These are phyloP conservation scores for Cardiocondyla obscurior DNA, from an alignment of 1,140 invertebrate species.

Conservation along the genomic window DNA sequence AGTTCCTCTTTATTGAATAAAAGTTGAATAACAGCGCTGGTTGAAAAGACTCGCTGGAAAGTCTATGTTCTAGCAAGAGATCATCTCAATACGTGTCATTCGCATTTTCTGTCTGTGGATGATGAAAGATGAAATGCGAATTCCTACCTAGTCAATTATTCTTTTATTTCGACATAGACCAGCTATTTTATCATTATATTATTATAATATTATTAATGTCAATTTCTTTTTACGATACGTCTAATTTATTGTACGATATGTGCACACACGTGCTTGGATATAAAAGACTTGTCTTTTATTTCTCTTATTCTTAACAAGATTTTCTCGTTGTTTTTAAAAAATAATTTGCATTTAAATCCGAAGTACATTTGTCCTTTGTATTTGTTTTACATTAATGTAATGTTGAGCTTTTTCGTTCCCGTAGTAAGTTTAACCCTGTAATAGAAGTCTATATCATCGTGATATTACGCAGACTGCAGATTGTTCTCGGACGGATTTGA, in stretches of 20 bases:
- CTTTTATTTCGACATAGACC: neutral
- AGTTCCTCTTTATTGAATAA: slow-evolving; percentile 1
- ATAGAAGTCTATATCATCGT: neutral
- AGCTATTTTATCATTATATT: neutral
- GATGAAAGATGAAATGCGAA: neutral
- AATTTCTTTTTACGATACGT: neutral
- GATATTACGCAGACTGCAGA: neutral
- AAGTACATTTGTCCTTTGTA: neutral
- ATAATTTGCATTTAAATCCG: neutral
- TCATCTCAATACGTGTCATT: neutral
- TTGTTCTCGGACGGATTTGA: neutral
- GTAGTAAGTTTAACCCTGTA: neutral
- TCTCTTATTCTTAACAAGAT: slow-evolving; percentile 1
- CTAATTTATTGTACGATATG: neutral
- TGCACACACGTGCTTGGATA: neutral
- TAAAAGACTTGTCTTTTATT: neutral
- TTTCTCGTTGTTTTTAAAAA: neutral
- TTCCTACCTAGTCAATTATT: neutral
- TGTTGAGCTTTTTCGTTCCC: neutral
- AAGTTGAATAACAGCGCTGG: neutral
- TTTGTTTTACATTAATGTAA: neutral
- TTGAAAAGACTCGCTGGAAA: neutral
- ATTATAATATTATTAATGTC: neutral
- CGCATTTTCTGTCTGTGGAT: neutral
- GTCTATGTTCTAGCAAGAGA: neutral